Conservation (phyloP, 2,888 invertebrate genomes). For the Pseudococcus jackbeardsleyi region DNA sequence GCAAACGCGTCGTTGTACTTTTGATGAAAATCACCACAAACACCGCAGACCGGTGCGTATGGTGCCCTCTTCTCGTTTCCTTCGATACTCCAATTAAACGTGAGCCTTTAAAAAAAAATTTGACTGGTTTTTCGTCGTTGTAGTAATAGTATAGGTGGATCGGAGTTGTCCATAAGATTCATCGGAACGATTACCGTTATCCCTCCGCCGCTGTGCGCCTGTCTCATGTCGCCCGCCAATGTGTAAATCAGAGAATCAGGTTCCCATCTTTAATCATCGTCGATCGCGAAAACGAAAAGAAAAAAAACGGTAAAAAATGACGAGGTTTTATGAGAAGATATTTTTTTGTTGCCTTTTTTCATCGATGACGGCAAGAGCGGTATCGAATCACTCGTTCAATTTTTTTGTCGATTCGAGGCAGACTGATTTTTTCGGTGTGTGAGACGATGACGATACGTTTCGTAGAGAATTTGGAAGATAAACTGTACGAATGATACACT, state of each 20-base stretch:
- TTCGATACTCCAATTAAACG: neutral
- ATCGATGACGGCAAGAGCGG: neutral
- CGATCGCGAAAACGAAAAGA: neutral
- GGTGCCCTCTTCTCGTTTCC: neutral
- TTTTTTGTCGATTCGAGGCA: neutral
- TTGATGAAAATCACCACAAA: neutral
- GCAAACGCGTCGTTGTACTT: neutral
- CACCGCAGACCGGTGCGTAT: neutral
- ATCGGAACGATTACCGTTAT: neutral
- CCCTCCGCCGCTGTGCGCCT: neutral
- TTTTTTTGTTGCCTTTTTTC: neutral
- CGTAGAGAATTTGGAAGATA: neutral
- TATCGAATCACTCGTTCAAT: neutral
- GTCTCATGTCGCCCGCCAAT: neutral
- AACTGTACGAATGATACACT: neutral
- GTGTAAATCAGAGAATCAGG: conserved; percentile 1
- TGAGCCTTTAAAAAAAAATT: neutral
- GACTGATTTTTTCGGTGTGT: neutral
- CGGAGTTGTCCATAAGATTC: too few relatives aligned
- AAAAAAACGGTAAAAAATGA: neutral
- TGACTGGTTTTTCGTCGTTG: neutral
- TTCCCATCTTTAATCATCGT: neutral
- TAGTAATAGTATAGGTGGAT: neutral
- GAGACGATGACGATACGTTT: neutral
- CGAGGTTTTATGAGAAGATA: neutral